Conservation (phyloP, 2,888 invertebrate species). For the Pogonocherus hispidulus region DNA sequence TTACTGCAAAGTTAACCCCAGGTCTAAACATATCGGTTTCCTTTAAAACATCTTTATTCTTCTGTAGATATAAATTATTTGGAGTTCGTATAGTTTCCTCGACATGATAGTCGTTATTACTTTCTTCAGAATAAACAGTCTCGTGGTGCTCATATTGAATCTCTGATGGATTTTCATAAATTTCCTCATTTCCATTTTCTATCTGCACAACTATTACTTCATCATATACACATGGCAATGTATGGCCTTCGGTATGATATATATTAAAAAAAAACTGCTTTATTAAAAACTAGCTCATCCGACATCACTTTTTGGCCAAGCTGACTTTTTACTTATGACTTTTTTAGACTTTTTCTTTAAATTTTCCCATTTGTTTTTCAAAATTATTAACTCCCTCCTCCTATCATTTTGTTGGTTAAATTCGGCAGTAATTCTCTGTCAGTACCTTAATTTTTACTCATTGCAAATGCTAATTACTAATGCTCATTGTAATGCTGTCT, state of each 20-base stretch:
- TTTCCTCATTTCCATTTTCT: background rate
- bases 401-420: constrained; percentile 7
- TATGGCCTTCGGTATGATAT: background rate
- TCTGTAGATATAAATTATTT: background rate
- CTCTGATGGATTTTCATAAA: background rate
- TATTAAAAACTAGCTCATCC: too few species aligned
- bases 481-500: background rate
- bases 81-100: background rate
- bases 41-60: background rate
- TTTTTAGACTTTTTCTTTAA: background rate
- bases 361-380: background rate
- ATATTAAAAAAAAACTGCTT: too few species aligned
- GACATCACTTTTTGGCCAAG: background rate
- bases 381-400: background rate
- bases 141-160: background rate
- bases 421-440: background rate
- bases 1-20: background rate
- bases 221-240: background rate
- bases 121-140: background rate
- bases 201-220: background rate
- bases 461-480: too few species aligned
- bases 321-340: background rate
- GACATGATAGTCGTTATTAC: background rate
- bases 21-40: background rate
- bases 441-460: background rate